Evolutionary conservation across 2,113 vertebrate species (phyloP).

Genomic region (Colistium nudipinnis): DNA sequence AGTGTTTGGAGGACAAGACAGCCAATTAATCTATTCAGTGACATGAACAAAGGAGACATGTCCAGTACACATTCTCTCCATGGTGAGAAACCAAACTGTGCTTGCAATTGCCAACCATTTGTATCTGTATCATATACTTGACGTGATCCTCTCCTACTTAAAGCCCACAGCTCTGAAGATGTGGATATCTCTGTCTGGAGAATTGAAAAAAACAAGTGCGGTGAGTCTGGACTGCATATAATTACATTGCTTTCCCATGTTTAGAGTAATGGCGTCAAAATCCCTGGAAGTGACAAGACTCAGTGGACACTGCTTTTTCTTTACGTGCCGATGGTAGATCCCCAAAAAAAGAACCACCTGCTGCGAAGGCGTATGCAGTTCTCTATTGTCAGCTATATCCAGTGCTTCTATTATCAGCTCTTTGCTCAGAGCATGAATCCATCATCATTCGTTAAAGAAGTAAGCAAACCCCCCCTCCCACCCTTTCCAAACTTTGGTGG

Average conservation of each 20-base stretch:
- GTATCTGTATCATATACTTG: conserved; percentile 26
- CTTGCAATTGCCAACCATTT: conserved; percentile 15
- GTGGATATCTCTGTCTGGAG: not conserved
- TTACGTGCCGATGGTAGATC: conserved; percentile 11
- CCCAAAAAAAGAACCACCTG: conserved; percentile 31
- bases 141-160: not conserved
- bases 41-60: conserved; percentile 64
- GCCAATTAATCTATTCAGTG: conserved; percentile 78
- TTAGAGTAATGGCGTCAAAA: conserved; percentile 39
- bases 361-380: conserved; percentile 5
- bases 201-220: conserved; percentile 1
- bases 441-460: conserved; percentile 59
- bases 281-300: conserved; percentile 13
- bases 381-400: conserved; percentile 33
- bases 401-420: conserved; percentile 30
- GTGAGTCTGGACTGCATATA: not conserved
- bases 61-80: conserved; percentile 36
- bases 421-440: conserved; percentile 61
- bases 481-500: conserved; percentile 17
- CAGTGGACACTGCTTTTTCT: conserved; percentile 25
- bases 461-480: conserved; percentile 37
- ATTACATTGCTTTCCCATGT: not conserved
- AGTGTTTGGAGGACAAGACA: conserved; percentile 60
- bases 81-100: conserved; percentile 45
- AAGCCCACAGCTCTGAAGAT: conserved; percentile 10